Evolutionary conservation across 1,140 invertebrate genomes (phyloP), one percentile per base, ranked within the genome.

Genomic region (Spodoptera litura): DNA sequence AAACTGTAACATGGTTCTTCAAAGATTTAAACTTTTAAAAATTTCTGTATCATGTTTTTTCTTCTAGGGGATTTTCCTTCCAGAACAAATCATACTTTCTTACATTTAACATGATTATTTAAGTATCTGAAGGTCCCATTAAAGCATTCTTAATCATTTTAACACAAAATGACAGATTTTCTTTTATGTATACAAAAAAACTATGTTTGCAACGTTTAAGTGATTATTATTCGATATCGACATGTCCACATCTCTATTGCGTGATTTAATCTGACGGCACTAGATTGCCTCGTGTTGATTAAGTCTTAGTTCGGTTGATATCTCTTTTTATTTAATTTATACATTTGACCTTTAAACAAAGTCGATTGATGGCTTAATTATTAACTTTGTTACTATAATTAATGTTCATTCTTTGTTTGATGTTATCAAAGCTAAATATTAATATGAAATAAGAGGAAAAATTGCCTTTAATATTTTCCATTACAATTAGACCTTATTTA

Each of bases 241-340:
- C 13, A 44, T 11, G 20, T 9, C 20, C 11, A 52, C 72, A 61
- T 52, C 56, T 74, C 72, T 62, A 74, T 27, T 61, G n/a, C n/a
- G 44, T 61, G 13, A 10, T 5, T 73, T 35, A 44, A 56, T 66
- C 61, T 51, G 13, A 25, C 49, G 25, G 13, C 31, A 20, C 15
- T 25, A 20, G 38, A 44, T 9, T 44, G 72, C 58, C 56, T 62
- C 73, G 11, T 61, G 12, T 25, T 76, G 74, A 76, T 76, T 64
- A 51, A 76, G 31, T 76, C 61, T 66, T 66, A 61, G 64, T 64
- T 27, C 55, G 59, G 55, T 64, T 66, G 61, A 55, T 55, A 56
- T 10, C 73, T 55, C 74, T 64, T 66, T 76, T 61, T 55, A 76
- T 55, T 76, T 66, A 38, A 76, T 74, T 25, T 74, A 62, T 52